phyloP scores from a whole-genome alignment of 2,113 vertebrate species.

The Thalassarche chlororhynchos region DNA sequence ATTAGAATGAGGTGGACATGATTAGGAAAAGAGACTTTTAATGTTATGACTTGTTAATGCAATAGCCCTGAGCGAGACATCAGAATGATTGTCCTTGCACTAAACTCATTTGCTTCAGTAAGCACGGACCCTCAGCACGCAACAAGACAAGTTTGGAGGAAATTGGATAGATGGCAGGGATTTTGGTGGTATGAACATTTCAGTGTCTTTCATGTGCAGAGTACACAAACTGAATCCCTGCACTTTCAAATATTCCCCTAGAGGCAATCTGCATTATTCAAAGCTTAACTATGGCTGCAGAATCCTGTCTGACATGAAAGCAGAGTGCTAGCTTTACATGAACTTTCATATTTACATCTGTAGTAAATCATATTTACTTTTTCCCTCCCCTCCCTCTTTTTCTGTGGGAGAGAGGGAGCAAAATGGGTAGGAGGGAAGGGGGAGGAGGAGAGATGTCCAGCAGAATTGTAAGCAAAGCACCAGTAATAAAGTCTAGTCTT shows the following conservation, averaged over 20 bases:
- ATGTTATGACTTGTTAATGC: slow-evolving; percentile 52
- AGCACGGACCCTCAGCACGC: slow-evolving; percentile 47
- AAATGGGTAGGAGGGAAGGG: slow-evolving; percentile 8
- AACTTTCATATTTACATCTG: slow-evolving; percentile 60
- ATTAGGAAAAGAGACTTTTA: slow-evolving; percentile 36
- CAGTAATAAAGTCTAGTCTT: slow-evolving; percentile 31
- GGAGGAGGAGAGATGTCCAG: slow-evolving; percentile 27
- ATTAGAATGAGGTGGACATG: slow-evolving; percentile 47
- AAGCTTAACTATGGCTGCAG: slow-evolving; percentile 60
- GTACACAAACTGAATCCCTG: slow-evolving; percentile 67
- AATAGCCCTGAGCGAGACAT: slow-evolving; percentile 55
- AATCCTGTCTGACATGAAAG: slow-evolving; percentile 62
- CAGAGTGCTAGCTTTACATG: slow-evolving; percentile 35
- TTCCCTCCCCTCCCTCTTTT: neutral
- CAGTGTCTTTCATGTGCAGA: slow-evolving; percentile 61
- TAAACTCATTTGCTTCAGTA: slow-evolving; percentile 67
- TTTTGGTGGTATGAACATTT: slow-evolving; percentile 52
- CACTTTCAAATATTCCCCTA: slow-evolving; percentile 66
- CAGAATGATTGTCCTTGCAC: slow-evolving; percentile 48
- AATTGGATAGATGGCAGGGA: slow-evolving; percentile 60
- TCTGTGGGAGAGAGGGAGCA: neutral
- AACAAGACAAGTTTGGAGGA: slow-evolving; percentile 41
- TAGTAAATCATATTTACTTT: slow-evolving; percentile 54
- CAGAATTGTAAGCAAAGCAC: slow-evolving; percentile 25
- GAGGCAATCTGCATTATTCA: slow-evolving; percentile 71